Base-by-base conservation (phyloP, 2,888 invertebrate species). In the Tetragonisca angustula region DNA sequence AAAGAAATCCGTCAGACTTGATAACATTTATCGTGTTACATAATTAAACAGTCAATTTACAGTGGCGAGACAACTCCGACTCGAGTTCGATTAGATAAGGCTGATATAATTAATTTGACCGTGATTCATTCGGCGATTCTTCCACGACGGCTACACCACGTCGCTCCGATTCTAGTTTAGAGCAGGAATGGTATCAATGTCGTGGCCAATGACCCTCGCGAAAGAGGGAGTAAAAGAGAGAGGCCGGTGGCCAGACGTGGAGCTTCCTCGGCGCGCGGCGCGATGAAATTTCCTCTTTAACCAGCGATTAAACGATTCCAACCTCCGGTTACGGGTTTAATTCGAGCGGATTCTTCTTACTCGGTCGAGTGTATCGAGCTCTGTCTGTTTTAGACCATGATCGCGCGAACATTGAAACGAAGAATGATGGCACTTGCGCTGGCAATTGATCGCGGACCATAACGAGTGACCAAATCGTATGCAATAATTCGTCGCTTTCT, bases 181-280 rank as follows among this genome's bases (percentile, higher is more conserved):
- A 68, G 43, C 59, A 59, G 13, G 75, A n/a, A 32, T 36, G 49
- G 49, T 83, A 81, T 77, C 74, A 84, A 84, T 77, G 81, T 70
- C 69, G 76, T 81, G 81, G 83, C n/a, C 81, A 67, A 82, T 83
- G 82, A 83, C 83, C 83, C 82, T 76, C 49, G 32, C n/a, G 36
- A 64, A 32, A 65, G 54, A 24, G 52, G 32, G 74, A 43, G 74
- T 1, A 24, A 65, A 27, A 72, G 27, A 73, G 68, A 75, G 61
- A n/a, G 76, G 61, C 54, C 67, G 71, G n/a, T 59, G 81, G 54
- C 49, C 52, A 69, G 61, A 75, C 24, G 64, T 54, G 24, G 17
- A 50, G 36, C 52, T 36, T 54, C 74, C 65, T 27, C 50, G 70
- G 50, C 43, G 24, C 50, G 21, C 69, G 43, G 24, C 50, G 21